Evolutionary conservation across 1,140 invertebrate species (phyloP), one percentile per base, ranked within the genome.

Genomic region (Aphelenchoides besseyi): DNA sequence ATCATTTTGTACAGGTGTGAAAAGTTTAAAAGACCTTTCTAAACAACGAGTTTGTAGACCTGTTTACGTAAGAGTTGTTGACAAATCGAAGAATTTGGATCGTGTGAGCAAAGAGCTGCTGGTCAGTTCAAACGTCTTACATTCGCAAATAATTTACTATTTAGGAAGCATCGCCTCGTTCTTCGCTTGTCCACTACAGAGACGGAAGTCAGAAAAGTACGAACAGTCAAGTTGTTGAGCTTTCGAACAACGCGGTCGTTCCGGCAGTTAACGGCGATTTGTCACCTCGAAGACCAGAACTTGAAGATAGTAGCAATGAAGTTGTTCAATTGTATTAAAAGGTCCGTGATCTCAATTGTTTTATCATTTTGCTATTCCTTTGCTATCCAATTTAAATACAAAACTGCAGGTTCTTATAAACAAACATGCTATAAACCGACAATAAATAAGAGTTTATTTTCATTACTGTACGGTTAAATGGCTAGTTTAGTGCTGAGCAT

Each of bases 1-100:
- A 72, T 84, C 23, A 75, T 82, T 36, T 70, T 82, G 2, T 82
- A 82, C 48, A 53, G 81, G 57, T n/a, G n/a, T n/a, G n/a, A n/a
- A n/a, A n/a, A n/a, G n/a, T n/a, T n/a, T n/a, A n/a, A n/a, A n/a
- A n/a, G n/a, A n/a, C n/a, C n/a, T n/a, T n/a, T n/a, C n/a, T n/a
- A n/a, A n/a, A n/a, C n/a, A n/a, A n/a, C n/a, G n/a, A n/a, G n/a
- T n/a, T n/a, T n/a, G n/a, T n/a, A n/a, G n/a, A n/a, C 81, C 81
- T 1, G 80, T 82, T 48, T 82, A 82, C 63, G 81, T 82, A 16
- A 78, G 76, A 57, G 41, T 80, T 12, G 69, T 73, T 8, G 82
- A 82, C n/a, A 70, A 71, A 33, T 30, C 30, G 30, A 37, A 66
- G 1, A 66, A 0, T 23, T 3, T 66, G 1, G 36, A 61, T 18